Evolutionary conservation across 92 coral and sea anemone species (phyloP).

Genomic region (Scolanthus callimorphus): DNA sequence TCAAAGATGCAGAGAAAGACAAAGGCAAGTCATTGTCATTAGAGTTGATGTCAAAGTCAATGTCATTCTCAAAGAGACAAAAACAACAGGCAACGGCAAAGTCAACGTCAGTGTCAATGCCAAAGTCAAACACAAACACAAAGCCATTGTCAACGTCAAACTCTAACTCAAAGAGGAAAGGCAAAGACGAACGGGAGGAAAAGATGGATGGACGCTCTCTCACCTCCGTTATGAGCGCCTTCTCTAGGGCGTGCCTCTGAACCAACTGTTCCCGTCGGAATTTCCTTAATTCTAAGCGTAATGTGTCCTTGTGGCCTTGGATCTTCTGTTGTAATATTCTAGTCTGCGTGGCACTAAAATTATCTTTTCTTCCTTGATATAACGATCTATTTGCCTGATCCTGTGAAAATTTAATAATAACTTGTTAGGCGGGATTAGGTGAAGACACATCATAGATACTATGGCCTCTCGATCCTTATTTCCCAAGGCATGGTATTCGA

Average conservation of each 20-base stretch:
- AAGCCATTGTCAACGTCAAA: background rate
- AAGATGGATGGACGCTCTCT: too few species aligned
- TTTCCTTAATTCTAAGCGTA: slow-evolving; percentile 69
- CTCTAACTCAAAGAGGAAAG: background rate
- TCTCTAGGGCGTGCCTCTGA: slow-evolving; percentile 82
- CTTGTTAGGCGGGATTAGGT: too few species aligned
- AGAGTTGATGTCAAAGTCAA: too few species aligned
- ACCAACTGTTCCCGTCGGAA: slow-evolving; percentile 82
- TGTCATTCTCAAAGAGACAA: too few species aligned
- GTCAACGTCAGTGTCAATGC: background rate
- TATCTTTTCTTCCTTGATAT: slow-evolving; percentile 84
- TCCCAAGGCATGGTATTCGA: too few species aligned
- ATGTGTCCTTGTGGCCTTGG: slow-evolving; percentile 67
- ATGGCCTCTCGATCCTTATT: too few species aligned
- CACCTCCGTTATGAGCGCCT: slow-evolving; percentile 87
- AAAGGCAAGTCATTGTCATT: too few species aligned
- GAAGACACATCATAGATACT: too few species aligned
- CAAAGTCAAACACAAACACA: background rate
- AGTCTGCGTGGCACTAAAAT: slow-evolving; percentile 70
- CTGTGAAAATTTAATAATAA: too few species aligned
- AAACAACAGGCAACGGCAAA: background rate
- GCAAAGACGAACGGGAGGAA: too few species aligned
- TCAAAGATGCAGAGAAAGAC: background rate
- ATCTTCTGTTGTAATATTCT: slow-evolving; percentile 56
- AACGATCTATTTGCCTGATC: slow-evolving; percentile 55